Evolutionary conservation across 2,113 vertebrate genomes (phyloP), one percentile per base, ranked within the genome.

Genomic region (Seriola dumerili): DNA sequence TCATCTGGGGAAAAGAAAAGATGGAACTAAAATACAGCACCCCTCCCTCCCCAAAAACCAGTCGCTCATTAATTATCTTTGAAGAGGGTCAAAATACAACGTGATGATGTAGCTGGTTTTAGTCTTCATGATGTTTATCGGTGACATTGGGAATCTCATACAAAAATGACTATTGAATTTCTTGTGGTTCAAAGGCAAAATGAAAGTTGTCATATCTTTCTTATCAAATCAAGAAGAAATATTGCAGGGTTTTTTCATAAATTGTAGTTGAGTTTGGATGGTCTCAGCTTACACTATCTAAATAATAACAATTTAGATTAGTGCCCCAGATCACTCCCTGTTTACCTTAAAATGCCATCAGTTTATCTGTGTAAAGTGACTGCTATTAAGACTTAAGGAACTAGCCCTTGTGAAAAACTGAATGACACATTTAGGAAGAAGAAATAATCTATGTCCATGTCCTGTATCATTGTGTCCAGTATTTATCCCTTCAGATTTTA

Each of bases 1-100:
- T 8, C 36, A 66, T 67, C 32, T 19, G 46, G 38, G 67, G 11
- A 8, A 61, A 81, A 77, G 42, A 70, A 76, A 75, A 78, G 59
- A 76, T 8, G 1, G 25, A 29, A n/a, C 16, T 25, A 46, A 67
- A 34, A 62, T 16, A 25, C 19, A 32, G 16, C 0, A 13, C 5
- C 12, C 44, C 58, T 23, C 2, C 34, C 40, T 42, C 40, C 34
- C 4, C 29, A 29, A 3, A 64, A 29, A 55, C 3, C 42, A 59
- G 54, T 46, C 1, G 3, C 38, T 72, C 40, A n/a, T 78, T 73
- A 73, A 62, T 42, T 66, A 16, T 19, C 32, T 9, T 38, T 36
- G 10, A 5, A 52, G 7, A 0, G 17, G 4, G 29, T 34, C 17
- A 5, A 29, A 38, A 72, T 42, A 19, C 8, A 32, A 54, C 9